Evolutionary conservation across 2,113 vertebrate species (phyloP).

Genomic region (Balaenoptera acutorostrata): DNA sequence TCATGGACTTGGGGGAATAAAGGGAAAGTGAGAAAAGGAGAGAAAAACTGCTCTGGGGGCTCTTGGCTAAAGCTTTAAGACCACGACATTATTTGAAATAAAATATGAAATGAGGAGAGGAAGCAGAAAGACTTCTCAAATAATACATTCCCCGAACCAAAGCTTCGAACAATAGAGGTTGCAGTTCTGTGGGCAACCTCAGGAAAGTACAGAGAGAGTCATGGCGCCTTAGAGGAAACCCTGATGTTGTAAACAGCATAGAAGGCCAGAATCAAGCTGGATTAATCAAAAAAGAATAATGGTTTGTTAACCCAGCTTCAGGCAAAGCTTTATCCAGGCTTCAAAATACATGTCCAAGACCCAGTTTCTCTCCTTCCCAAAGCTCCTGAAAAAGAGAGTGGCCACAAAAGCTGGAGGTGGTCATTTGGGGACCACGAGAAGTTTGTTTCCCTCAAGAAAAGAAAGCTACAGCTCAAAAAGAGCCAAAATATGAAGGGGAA

Average conservation of each 20-base stretch:
- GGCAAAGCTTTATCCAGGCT: background rate
- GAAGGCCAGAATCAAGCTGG: background rate
- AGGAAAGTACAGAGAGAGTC: background rate
- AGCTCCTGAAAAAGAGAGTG: background rate
- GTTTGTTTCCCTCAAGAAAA: background rate
- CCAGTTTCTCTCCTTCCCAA: background rate
- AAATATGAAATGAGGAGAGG: conserved; percentile 1
- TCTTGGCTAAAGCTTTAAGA: conserved; percentile 31
- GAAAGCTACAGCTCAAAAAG: background rate
- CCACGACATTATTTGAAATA: background rate
- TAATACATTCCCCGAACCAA: background rate
- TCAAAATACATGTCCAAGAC: background rate
- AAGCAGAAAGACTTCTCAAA: background rate
- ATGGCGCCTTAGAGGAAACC: background rate
- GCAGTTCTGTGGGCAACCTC: background rate
- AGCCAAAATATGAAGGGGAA: background rate
- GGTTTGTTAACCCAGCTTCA: background rate
- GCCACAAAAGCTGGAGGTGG: background rate
- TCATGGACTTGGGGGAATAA: background rate
- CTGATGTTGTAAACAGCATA: background rate
- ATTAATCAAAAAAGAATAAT: background rate
- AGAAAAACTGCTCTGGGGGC: conserved; percentile 41
- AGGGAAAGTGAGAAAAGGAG: background rate
- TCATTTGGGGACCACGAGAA: background rate
- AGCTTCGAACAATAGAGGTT: background rate